Base-by-base conservation (phyloP, 2,888 invertebrate species). In the Cerceris ruficornis region DNA sequence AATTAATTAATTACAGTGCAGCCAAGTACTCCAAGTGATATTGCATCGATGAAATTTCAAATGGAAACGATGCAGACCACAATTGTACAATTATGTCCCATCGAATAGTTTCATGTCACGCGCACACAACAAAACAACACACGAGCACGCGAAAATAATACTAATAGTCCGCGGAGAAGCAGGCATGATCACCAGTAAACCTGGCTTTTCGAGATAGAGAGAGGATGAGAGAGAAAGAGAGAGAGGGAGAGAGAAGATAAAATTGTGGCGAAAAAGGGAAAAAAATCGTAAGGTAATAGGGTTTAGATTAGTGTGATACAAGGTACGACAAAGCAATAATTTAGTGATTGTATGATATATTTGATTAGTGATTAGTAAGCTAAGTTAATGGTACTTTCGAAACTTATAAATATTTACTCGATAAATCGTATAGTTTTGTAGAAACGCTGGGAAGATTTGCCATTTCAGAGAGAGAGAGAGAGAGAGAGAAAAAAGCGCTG, bases 311-410 rank as follows among this genome's bases (percentile, higher is more conserved):
- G 92, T 91, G 91, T 92, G 92, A 92, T 92, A 92, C 90, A 91
- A 91, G 90, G 90, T 91, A 92, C 90, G 90, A 89, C 90, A 91
- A 92, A 92, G 92, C 92, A 92, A 92, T 92, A 92, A 92, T 90
- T 92, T 92, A 92, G 91, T 92, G 91, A 92, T 92, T 92, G 91
- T 92, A 92, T 86, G 87, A 91, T 91, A 91, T 88, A 91, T 89
- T 90, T 90, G 87, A 91, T 90, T 92, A 91, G 90, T 85, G 86
- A 86, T 88, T 90, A 90, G 90, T 86, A 68, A 55, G 83, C 82
- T 90, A 91, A 90, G 88, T 90, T 88, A 89, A 86, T 79, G 87
- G 87, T 91, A 91, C 88, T 91, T 91, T 91, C 87, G 87, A 86
- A 91, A 91, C 84, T 83, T 90, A 90, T 88, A 89, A 87, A 91